Base-by-base conservation (phyloP, 2,797 vertebrate genomes). In the Tenualosa thibaudeaui region DNA sequence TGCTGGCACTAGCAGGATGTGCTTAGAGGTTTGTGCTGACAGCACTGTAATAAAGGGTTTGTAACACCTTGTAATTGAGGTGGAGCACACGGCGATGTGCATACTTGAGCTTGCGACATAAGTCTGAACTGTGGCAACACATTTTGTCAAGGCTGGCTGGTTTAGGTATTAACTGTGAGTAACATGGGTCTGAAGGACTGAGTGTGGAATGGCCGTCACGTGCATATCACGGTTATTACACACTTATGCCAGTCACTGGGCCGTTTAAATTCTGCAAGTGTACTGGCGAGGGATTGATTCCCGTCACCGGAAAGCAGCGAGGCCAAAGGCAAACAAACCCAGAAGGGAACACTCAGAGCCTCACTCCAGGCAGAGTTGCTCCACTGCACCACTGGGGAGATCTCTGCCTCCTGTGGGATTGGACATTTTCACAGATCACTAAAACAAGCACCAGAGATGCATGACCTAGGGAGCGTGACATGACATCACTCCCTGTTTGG, bases 41-140 rank as follows among this genome's bases (percentile, higher is more conserved):
- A 43, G 71, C 71, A 78, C 71, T 17, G 15, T 43, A 78, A 43
- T 78, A 78, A 78, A 78, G 71, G 40, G 71, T 40, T 78, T 37
- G 65, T 22, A 19, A 46, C 17, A 5, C 40, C 31, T 78, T 17
- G 37, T 2, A 8, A 17, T 22, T 78, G 71, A 78, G 37, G 71
- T 46, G 37, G 15, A 78, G 71, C 37, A 78, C 37, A 17, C 5
- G 15, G 31, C 15, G 1, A 15, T 40, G 31, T 40, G 31, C 37
- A 31, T 75, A 40, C 37, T 10, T 37, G 31, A 75, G 68, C 31
- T 26, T 40, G 5, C 1, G 17, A 37, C 17, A 75, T 43, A 43
- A 12, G 37, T 15, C 71, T 43, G 37, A 78, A 37, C 26, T 71
- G 26, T 68, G 26, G 37, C 13, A 9, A 78, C 37, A 22, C 17